A percentile compares a stretch with the other conserved stretches of the same genome.
Evolutionary conservation across 2,888 invertebrate genomes (phyloP).

Genomic region (Apotomis betuletana): DNA sequence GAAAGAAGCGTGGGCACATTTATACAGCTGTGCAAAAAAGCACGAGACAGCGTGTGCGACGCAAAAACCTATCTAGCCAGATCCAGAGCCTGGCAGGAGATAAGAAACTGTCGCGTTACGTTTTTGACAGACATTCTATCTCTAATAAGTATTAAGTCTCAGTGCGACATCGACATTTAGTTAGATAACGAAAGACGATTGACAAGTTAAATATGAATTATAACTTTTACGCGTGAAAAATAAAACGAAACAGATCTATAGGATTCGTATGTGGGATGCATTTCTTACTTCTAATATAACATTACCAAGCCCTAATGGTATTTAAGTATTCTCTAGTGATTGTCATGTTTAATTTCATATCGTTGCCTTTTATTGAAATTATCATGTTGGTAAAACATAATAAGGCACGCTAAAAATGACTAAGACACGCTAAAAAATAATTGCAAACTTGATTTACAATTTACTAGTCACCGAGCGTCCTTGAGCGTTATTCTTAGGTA

Average conservation of each 20-base stretch:
- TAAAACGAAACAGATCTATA: background rate
- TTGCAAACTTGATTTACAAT: slow-evolving; percentile 16
- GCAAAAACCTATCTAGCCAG: slow-evolving; percentile 39
- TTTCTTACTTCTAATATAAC: background rate
- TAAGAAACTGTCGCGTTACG: slow-evolving; percentile 39
- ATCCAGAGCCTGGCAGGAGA: slow-evolving; percentile 32
- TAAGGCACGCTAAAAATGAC: no score
- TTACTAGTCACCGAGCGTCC: slow-evolving; percentile 12
- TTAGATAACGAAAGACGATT: slow-evolving; percentile 27
- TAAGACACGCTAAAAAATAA: slow-evolving; percentile 16
- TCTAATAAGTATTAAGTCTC: slow-evolving; percentile 35
- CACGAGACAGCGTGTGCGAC: slow-evolving; percentile 13
- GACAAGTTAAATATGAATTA: slow-evolving; percentile 14
- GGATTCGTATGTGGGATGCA: background rate
- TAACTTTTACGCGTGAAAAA: background rate
- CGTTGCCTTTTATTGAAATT: no score
- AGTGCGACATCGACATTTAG: slow-evolving; percentile 31
- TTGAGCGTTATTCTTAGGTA: slow-evolving; percentile 29
- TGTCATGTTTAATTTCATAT: no score
- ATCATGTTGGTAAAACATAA: background rate
- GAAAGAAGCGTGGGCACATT: slow-evolving; percentile 54
- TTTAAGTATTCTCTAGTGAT: no score
- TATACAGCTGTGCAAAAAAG: slow-evolving; percentile 41
- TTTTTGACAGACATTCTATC: slow-evolving; percentile 40
- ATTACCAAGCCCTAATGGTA: no score